Conservation (phyloP, 2,113 vertebrate genomes). For the Recurvirostra avosetta region DNA sequence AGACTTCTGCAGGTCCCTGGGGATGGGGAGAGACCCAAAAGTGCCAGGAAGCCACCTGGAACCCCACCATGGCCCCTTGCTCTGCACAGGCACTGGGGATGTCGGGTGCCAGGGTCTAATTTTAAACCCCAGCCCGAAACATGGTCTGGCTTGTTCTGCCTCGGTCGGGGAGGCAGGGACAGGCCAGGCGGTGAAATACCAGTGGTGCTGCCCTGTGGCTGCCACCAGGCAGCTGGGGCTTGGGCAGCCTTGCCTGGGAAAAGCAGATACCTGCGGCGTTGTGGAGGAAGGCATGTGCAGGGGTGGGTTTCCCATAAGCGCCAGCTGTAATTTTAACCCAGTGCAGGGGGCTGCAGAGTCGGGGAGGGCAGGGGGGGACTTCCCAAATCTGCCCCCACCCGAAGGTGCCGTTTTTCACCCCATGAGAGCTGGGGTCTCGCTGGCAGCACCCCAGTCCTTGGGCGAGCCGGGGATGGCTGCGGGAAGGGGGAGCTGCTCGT, state of each 20-base stretch:
- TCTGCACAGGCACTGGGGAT: fast-evolving
- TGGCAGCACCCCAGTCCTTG: background rate
- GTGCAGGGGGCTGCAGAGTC: background rate
- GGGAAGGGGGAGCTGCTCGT: background rate
- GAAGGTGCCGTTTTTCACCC: background rate
- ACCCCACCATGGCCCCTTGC: background rate
- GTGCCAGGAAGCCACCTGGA: background rate
- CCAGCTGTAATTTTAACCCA: background rate
- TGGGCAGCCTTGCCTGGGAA: background rate
- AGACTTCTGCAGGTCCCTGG: background rate
- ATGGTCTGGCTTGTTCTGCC: background rate
- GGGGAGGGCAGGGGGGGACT: fast-evolving
- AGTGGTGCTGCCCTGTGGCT: background rate
- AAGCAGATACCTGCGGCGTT: background rate
- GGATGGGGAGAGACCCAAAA: background rate
- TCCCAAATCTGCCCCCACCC: background rate
- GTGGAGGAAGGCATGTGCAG: background rate
- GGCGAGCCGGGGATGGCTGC: background rate
- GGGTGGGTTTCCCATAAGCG: background rate
- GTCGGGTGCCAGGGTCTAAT: background rate
- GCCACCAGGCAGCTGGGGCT: background rate
- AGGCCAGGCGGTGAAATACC: background rate
- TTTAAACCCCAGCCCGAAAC: background rate
- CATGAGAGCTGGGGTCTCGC: fast-evolving
- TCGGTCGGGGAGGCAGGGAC: background rate